Evolutionary conservation across 1,140 invertebrate genomes (phyloP).

Genomic region (Cyrtorhinus lividipennis): DNA sequence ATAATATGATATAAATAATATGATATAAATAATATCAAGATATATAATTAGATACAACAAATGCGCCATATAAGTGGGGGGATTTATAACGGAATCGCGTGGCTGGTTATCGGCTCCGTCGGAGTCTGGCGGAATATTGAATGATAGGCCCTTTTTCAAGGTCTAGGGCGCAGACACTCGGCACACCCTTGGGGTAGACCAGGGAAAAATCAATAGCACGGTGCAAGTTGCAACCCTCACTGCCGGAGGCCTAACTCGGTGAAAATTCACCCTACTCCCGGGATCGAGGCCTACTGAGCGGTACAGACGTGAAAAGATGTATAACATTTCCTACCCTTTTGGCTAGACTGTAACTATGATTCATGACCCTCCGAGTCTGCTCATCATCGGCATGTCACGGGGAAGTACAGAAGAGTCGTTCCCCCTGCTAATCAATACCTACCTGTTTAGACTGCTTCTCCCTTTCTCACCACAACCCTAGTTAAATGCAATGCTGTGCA

Average conservation of each 20-base stretch:
- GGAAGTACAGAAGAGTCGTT: slow-evolving; percentile 1
- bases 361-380: background rate
- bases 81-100: background rate
- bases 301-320: background rate
- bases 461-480: background rate
- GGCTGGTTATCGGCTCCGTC: background rate
- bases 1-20: no score
- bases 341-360: slow-evolving; percentile 1
- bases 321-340: background rate
- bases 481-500: background rate
- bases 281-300: no score
- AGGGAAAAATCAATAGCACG: slow-evolving; percentile 17
- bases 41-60: no score
- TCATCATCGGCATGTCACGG: slow-evolving; percentile 6
- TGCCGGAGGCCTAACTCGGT: background rate
- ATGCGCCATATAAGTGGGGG: no score
- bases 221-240: slow-evolving; percentile 9
- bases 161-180: slow-evolving; percentile 11
- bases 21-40: no score
- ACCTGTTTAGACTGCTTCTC: background rate
- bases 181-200: slow-evolving; percentile 19
- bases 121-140: background rate
- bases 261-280: background rate
- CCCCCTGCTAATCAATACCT: background rate
- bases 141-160: slow-evolving; percentile 14